Evolutionary conservation across 2,888 invertebrate genomes (phyloP).

Genomic region (Acleris holmiana): DNA sequence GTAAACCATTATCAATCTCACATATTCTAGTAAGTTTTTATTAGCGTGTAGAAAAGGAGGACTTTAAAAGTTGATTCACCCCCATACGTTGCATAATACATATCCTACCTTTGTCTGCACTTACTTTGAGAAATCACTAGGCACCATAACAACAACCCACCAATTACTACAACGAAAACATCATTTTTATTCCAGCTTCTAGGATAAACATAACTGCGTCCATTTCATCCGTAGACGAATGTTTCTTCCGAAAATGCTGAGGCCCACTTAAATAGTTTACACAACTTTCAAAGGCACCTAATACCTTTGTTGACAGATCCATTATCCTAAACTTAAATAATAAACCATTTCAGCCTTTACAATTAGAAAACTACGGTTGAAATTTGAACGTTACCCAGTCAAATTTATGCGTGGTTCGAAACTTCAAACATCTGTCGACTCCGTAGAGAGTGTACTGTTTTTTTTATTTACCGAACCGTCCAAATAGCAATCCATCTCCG

Average conservation of each 20-base stretch:
- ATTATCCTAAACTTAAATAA: conserved; percentile 8
- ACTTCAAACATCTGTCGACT: conserved; percentile 25
- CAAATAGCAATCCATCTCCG: conserved; percentile 38
- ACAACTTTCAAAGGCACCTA: conserved; percentile 35
- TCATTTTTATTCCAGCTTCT: too few relatives aligned
- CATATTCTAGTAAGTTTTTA: too few relatives aligned
- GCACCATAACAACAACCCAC: too few relatives aligned
- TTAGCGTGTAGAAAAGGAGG: too few relatives aligned
- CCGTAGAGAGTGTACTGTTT: conserved; percentile 14
- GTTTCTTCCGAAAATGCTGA: conserved; percentile 10
- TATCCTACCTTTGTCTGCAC: too few relatives aligned
- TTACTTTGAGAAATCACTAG: too few relatives aligned
- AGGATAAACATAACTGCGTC: background rate
- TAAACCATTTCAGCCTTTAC: conserved; percentile 5
- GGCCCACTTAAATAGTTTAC: conserved; percentile 36
- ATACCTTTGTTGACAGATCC: conserved; percentile 30
- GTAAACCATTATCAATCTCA: too few relatives aligned
- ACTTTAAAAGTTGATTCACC: too few relatives aligned
- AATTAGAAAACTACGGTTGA: background rate
- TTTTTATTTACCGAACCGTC: conserved; percentile 48
- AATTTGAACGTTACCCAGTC: background rate
- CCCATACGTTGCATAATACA: too few relatives aligned
- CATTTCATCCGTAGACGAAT: conserved; percentile 20
- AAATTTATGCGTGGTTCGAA: conserved; percentile 4
- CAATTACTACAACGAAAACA: too few relatives aligned